Conservation (phyloP, 2,888 invertebrate species). For the Syritta pipiens region DNA sequence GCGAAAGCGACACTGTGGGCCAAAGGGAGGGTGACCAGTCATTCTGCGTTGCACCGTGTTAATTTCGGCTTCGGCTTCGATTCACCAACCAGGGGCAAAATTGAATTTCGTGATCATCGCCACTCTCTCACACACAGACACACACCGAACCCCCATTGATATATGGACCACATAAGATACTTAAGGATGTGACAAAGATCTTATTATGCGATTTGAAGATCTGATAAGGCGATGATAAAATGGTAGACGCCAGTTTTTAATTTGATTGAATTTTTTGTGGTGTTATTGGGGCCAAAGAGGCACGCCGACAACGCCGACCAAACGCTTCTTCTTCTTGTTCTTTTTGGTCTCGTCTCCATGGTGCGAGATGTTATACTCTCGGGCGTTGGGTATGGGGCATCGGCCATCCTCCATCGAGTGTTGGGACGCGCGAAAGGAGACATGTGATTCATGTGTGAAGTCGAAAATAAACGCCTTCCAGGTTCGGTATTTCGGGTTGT, state of each 20-base stretch:
- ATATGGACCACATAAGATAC: conserved; percentile 78
- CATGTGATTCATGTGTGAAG: conserved; percentile 69
- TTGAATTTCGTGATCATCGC: conserved; percentile 74
- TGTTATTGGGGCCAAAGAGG: conserved; percentile 52
- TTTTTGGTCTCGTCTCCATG: neutral
- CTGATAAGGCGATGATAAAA: conserved; percentile 79
- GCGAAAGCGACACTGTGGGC: conserved; percentile 44
- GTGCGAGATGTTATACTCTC: conserved; percentile 61
- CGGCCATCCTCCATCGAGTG: too few relatives aligned
- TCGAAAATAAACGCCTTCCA: conserved; percentile 75
- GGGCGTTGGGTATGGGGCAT: too few relatives aligned
- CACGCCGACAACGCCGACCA: conserved; percentile 60
- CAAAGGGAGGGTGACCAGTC: neutral
- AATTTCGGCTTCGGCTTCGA: conserved; percentile 70
- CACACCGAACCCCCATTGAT: conserved; percentile 72
- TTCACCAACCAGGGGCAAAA: conserved; percentile 70
- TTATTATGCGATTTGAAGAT: conserved; percentile 78
- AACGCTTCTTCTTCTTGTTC: conserved; percentile 5
- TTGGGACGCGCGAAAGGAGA: conserved; percentile 63
- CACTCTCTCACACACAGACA: conserved; percentile 60
- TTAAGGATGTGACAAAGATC: conserved; percentile 78
- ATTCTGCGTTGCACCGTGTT: conserved; percentile 58
- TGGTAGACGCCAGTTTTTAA: conserved; percentile 79
- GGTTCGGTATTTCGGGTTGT: conserved; percentile 70
- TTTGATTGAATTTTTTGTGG: conserved; percentile 76